phyloP scores from a whole-genome alignment of 2,888 invertebrate genomes.

The Cylindroiulus punctatus region DNA sequence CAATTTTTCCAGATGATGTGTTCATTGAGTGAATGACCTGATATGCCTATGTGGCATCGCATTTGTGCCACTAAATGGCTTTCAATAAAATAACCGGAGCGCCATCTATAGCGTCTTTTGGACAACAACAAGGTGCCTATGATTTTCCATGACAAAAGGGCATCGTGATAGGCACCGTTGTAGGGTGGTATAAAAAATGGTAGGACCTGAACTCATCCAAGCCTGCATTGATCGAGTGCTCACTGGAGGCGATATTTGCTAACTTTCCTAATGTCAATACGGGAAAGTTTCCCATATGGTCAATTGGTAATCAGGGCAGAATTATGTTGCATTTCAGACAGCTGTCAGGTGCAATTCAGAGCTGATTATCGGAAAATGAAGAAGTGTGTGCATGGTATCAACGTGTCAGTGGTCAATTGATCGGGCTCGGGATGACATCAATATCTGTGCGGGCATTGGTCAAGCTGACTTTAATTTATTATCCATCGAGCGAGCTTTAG shows the following conservation, averaged over 20 bases:
- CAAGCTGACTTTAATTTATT: slow-evolving; percentile 19
- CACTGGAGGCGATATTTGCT: background rate
- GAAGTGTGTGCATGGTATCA: slow-evolving; percentile 37
- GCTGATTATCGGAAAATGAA: slow-evolving; percentile 39
- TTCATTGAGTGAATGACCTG: too few species aligned
- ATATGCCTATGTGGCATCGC: too few species aligned
- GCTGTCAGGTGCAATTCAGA: slow-evolving; percentile 33
- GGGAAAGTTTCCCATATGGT: background rate
- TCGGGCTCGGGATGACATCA: background rate
- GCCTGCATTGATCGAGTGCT: slow-evolving; percentile 23
- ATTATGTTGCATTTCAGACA: slow-evolving; percentile 25
- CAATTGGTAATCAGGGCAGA: slow-evolving; percentile 28
- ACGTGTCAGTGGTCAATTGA: slow-evolving; percentile 29
- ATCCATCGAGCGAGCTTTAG: background rate
- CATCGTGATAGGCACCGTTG: background rate
- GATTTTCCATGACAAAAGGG: too few species aligned
- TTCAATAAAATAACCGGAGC: too few species aligned
- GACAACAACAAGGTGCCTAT: too few species aligned
- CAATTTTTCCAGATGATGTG: too few species aligned
- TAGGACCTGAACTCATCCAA: background rate
- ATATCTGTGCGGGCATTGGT: background rate
- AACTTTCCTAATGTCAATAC: slow-evolving; percentile 15
- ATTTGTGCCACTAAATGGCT: too few species aligned
- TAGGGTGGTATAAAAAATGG: background rate
- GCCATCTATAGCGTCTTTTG: too few species aligned